These are phyloP conservation scores for Eunapius fragilis DNA, from an alignment of 37 sponge, comb jelly and placozoan species.

Conservation along the genomic window DNA sequence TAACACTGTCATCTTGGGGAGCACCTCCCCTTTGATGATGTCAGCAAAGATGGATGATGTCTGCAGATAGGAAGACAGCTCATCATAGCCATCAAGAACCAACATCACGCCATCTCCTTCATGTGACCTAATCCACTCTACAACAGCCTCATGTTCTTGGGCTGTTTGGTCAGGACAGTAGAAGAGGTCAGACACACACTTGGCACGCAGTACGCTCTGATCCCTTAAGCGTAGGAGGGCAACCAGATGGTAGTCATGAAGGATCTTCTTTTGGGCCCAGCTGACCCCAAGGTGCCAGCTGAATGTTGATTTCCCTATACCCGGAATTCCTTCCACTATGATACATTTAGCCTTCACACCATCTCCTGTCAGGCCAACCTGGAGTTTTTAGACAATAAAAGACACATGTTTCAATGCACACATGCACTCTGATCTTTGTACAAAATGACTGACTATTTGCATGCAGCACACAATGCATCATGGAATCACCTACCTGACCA, in stretches of 20 bases:
- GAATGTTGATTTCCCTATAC: too few relatives aligned
- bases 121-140: not conserved
- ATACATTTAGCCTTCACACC: not conserved
- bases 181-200: conserved; percentile 2
- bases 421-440: too few relatives aligned
- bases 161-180: too few relatives aligned
- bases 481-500: too few relatives aligned
- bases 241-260: conserved; percentile 6
- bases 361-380: too few relatives aligned
- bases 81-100: conserved; percentile 24
- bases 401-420: too few relatives aligned
- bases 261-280: too few relatives aligned
- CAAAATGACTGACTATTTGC: too few relatives aligned
- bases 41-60: conserved; percentile 4
- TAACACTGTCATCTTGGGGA: too few relatives aligned
- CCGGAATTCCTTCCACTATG: conserved; percentile 24
- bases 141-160: conserved; percentile 9
- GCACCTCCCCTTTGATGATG: conserved; percentile 7
- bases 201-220: conserved; percentile 1
- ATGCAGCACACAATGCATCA: too few relatives aligned
- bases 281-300: too few relatives aligned
- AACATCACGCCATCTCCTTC: conserved; percentile 4
- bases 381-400: too few relatives aligned
- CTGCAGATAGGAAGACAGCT: not conserved
- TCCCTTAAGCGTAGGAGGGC: conserved; percentile 15